phyloP scores from a whole-genome alignment of 2,888 invertebrate genomes.

The Rhodophaea formosa region DNA sequence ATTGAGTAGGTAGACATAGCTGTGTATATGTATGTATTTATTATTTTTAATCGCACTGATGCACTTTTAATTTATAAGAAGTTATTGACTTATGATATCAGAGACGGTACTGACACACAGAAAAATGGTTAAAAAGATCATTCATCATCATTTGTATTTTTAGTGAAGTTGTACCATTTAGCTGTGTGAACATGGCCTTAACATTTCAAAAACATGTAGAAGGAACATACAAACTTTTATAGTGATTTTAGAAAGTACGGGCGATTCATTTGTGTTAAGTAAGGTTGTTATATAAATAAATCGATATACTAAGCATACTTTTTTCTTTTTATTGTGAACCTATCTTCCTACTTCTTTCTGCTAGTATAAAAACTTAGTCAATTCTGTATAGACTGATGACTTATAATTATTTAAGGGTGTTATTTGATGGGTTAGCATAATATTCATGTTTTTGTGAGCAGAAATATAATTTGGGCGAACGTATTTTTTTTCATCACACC shows the following conservation, averaged over 20 bases:
- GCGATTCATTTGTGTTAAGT: slow-evolving; percentile 25
- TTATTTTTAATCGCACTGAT: slow-evolving; percentile 6
- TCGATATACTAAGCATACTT: slow-evolving; percentile 21
- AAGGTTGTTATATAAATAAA: slow-evolving; percentile 19
- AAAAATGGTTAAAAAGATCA: neutral
- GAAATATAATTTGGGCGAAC: too few relatives aligned
- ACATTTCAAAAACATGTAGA: neutral
- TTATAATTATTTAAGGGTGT: too few relatives aligned
- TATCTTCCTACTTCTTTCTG: neutral
- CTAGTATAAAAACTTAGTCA: too few relatives aligned
- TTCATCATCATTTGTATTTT: neutral
- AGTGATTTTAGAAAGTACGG: neutral
- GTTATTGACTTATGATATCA: neutral
- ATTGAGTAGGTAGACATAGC: neutral
- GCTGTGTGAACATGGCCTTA: neutral
- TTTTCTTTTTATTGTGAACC: neutral
- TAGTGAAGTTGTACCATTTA: neutral
- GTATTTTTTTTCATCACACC: too few relatives aligned
- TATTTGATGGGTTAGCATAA: too few relatives aligned
- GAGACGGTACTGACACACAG: neutral
- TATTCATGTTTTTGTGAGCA: too few relatives aligned
- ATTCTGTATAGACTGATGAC: too few relatives aligned
- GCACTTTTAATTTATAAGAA: slow-evolving; percentile 5
- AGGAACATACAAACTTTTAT: neutral
- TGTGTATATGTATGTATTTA: neutral